Base-by-base conservation (phyloP, 2,797 vertebrate genomes). In the Sylvilagus floridanus region DNA sequence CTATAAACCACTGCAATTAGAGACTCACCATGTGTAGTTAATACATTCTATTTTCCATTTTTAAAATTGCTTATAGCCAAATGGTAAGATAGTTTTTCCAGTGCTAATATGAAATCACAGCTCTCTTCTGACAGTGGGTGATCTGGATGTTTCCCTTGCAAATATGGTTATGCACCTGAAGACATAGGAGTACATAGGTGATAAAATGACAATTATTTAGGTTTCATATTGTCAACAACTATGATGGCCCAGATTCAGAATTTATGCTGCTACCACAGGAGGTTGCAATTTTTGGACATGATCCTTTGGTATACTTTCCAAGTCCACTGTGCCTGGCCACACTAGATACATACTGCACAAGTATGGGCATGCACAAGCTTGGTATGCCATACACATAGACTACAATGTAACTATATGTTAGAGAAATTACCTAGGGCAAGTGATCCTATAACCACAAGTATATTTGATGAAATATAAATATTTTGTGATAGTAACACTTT, bases 1-100 rank as follows among this genome's bases (percentile, higher is more conserved):
- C 69, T 93, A 65, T 84, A 96, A 85, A 96, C 88, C 52, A 78
- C 87, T 78, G 79, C 91, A 96, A 97, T 96, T 96, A 97, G 97
- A 93, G 28, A 63, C 92, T 92, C 96, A 86, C 93, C 94, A 96
- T 92, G 95, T 97, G 88, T 83, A 81, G 94, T 89, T 95, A 94
- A 93, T 81, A 93, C 32, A n/a, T 72, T 92, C 28, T 88, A 65
- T 60, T 96, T 96, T 92, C 81, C 60, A 91, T 94, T 94, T 95
- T 89, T 92, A 93, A 91, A 96, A 95, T 90, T 91, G 79, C 88
- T 94, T 87, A 69, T 71, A 71, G 77, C 32, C 32, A 90, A 87
- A 91, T 88, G 76, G 32, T 77, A 28, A 78, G 63, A 91, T 91
- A 78, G 93, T 92, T 89, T 94, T 92, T 72, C 42, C 26, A 19